phyloP scores from a whole-genome alignment of 2,797 vertebrate species.

The Tenualosa ilisha region DNA sequence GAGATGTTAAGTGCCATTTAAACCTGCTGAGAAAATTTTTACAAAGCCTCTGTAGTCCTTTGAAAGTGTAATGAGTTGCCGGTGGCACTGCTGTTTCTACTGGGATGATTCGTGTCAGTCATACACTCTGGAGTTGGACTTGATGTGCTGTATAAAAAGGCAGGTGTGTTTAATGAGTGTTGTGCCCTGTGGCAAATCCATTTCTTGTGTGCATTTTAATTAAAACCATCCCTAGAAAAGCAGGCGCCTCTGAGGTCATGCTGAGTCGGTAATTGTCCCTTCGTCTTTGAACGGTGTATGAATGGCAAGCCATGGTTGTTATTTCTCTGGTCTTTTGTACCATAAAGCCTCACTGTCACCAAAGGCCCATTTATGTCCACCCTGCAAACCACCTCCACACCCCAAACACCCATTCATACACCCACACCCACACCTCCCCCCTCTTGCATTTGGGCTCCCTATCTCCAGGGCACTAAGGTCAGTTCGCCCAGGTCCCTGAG shows the following conservation, averaged over 20 bases:
- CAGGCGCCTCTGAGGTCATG: not conserved
- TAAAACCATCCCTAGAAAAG: not conserved
- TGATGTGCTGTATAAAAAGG: not conserved
- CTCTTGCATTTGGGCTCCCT: not conserved
- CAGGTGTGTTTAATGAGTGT: conserved; percentile 6
- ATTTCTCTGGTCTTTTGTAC: not conserved
- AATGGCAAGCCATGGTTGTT: not conserved
- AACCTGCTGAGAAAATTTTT: conserved; percentile 55
- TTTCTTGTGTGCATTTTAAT: not conserved
- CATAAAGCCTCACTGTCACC: not conserved
- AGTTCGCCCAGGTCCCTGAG: not conserved
- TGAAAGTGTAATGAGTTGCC: conserved; percentile 48
- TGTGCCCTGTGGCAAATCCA: not conserved
- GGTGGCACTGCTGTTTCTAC: conserved; percentile 40
- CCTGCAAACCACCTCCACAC: not conserved
- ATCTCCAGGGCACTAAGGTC: not conserved
- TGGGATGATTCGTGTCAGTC: not conserved
- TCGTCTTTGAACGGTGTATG: not conserved
- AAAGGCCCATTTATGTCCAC: not conserved
- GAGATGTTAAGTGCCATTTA: conserved; percentile 44
- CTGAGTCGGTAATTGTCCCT: not conserved
- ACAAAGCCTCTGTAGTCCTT: conserved; percentile 45
- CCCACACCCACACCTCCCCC: not conserved
- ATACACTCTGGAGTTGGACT: not conserved
- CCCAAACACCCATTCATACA: not conserved